Conservation (phyloP, 2,888 invertebrate species). For the Pachydiplax longipennis region DNA sequence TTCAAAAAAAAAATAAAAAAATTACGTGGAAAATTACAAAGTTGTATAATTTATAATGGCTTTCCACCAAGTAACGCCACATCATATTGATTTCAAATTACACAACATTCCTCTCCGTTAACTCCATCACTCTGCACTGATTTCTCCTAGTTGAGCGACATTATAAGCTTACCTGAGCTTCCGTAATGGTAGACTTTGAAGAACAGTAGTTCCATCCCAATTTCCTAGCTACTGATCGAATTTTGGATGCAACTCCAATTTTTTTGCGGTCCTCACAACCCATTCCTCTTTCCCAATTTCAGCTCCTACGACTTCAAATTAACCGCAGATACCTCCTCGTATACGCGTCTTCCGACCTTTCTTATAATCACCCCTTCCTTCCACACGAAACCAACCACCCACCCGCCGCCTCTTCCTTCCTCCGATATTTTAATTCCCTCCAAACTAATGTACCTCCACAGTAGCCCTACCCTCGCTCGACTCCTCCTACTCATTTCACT, state of each 20-base stretch:
- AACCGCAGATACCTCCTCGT: constrained; percentile 3
- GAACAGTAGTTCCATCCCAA: neutral
- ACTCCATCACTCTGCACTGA: no score
- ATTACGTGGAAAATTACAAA: no score
- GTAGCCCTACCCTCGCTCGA: neutral
- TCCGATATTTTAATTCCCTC: constrained; percentile 41
- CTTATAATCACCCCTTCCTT: neutral
- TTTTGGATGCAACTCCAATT: neutral
- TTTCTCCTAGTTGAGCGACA: no score
- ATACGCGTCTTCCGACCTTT: neutral
- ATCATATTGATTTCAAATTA: no score
- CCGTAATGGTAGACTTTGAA: no score
- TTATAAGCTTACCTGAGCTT: no score
- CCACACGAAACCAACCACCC: neutral
- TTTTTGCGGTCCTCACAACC: neutral
- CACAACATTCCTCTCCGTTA: no score
- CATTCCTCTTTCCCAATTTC: neutral
- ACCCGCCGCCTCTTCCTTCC: neutral
- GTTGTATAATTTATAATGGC: no score
- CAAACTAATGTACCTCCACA: constrained; percentile 26
- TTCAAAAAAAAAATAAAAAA: no score
- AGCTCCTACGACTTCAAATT: constrained; percentile 27
- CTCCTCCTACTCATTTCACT: constrained; percentile 29
- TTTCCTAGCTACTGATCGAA: neutral
- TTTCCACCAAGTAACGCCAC: no score